These are phyloP conservation scores for Leucania comma DNA, from an alignment of 2,888 invertebrate genomes.

Conservation along the genomic window DNA sequence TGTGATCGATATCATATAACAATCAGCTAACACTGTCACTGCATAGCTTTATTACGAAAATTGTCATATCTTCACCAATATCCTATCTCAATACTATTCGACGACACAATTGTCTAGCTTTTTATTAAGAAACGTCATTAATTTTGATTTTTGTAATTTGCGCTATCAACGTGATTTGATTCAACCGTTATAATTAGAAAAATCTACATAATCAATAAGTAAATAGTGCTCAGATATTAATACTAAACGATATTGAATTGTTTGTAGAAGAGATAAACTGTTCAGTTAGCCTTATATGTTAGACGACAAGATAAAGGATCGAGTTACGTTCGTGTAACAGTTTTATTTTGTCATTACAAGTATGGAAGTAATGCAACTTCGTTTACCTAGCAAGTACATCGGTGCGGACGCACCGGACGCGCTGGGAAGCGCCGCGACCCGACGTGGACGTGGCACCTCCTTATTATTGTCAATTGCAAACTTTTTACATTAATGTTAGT, in stretches of 20 bases:
- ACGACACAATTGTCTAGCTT: not conserved
- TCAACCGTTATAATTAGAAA: not conserved
- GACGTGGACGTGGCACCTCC: slow-evolving; percentile 9
- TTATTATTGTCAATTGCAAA: slow-evolving; percentile 35
- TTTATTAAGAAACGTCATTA: not conserved
- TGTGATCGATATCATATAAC: not conserved
- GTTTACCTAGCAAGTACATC: not conserved
- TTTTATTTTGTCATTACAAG: not conserved
- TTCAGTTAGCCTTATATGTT: not conserved
- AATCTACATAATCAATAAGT: slow-evolving; percentile 5
- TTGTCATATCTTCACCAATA: slow-evolving; percentile 11
- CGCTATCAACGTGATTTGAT: not conserved
- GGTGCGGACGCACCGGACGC: not conserved
- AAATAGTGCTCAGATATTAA: slow-evolving; percentile 5
- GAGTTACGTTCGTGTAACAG: not conserved
- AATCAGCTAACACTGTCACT: slow-evolving; percentile 9
- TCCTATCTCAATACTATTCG: slow-evolving; percentile 14
- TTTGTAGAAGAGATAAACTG: slow-evolving; percentile 11
- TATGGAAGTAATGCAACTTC: slow-evolving; percentile 18
- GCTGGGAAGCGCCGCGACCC: not conserved
- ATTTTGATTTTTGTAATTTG: slow-evolving; percentile 2
- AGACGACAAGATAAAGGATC: not conserved
- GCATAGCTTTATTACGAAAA: slow-evolving; percentile 9
- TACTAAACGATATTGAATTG: not conserved
- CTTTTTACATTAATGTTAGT: slow-evolving; percentile 2